Base-by-base conservation (phyloP, 2,888 invertebrate species). In the Venusia cambrica region DNA sequence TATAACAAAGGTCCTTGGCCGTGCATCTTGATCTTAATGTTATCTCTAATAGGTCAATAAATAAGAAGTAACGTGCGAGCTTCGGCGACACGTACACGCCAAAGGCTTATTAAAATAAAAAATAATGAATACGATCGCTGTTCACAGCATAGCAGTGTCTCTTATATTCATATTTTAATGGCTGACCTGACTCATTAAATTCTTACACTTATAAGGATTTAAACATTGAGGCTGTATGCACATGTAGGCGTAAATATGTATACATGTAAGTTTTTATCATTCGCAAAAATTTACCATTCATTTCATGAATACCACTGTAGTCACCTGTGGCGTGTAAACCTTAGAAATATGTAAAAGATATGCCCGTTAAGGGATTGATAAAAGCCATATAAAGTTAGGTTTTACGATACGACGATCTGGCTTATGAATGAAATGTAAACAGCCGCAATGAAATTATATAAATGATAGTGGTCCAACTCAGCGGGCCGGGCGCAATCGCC, bases 11-110 rank as follows among this genome's bases (percentile, higher is more conserved):
- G 84, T 85, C 85, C 83, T 85, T 84, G 81, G 83, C 85, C 85
- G 84, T 85, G 84, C 84, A 83, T 85, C 84, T 81, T 74, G 87
- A 85, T 85, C 85, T 84, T 77, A 81, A 84, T 85, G 84, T 85
- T 85, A 87, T 87, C 85, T 87, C 84, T 87, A 87, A 87, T 87
- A 87, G 85, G 84, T 77, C 84, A 87, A 87, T 87, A 87, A 87
- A 87, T 87, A 84, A 85, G 65, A 62, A 71, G 69, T 77, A 79
- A 83, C 85, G 85, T 79, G 85, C 80, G 81, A 85, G 83, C 85
- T 78, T 80, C 80, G 77, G 74, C 76, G 80, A 85, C 83, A 78
- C 59, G 72, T 75, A 79, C 77, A 79, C 62, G 73, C 68, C 71
- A 70, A 68, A 67, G 70, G 70, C 73, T 78, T 78, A 80, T 78